These are phyloP conservation scores for Ectropis grisescens DNA, from an alignment of 1,140 invertebrate species.

Conservation along the genomic window DNA sequence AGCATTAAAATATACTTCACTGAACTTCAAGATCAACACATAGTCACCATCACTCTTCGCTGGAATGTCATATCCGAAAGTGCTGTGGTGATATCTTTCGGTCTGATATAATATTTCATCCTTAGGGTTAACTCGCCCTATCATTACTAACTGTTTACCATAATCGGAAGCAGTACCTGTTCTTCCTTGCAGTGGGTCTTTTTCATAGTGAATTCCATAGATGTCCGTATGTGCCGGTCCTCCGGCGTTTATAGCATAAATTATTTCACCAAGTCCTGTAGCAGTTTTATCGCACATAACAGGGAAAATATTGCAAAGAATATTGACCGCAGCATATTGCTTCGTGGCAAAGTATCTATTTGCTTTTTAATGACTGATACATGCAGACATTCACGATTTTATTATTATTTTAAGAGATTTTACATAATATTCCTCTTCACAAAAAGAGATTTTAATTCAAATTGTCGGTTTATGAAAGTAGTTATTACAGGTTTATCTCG, in stretches of 20 bases:
- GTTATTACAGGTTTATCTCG: too few relatives aligned
- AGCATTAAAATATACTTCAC: slow-evolving; percentile 93
- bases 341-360: too few relatives aligned
- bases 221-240: slow-evolving; percentile 86
- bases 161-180: slow-evolving; percentile 92
- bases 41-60: slow-evolving; percentile 88
- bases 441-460: too few relatives aligned
- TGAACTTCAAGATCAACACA: slow-evolving; percentile 91
- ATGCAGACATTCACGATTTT: too few relatives aligned
- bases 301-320: slow-evolving; percentile 22
- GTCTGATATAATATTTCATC: slow-evolving; percentile 93
- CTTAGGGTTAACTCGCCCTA: slow-evolving; percentile 81
- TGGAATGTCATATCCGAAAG: slow-evolving; percentile 93
- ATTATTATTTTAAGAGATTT: too few relatives aligned
- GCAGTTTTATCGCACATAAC: slow-evolving; percentile 33
- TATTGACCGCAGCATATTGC: slow-evolving; percentile 27
- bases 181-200: slow-evolving; percentile 83
- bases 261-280: slow-evolving; percentile 74
- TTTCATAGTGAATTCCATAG: slow-evolving; percentile 83
- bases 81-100: slow-evolving; percentile 90
- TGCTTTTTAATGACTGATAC: too few relatives aligned
- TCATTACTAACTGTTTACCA: slow-evolving; percentile 87
- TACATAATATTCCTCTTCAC: too few relatives aligned
- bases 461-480: too few relatives aligned
- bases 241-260: slow-evolving; percentile 90